phyloP scores from a whole-genome alignment of 2,797 vertebrate genomes.

The Alosa sapidissima region DNA sequence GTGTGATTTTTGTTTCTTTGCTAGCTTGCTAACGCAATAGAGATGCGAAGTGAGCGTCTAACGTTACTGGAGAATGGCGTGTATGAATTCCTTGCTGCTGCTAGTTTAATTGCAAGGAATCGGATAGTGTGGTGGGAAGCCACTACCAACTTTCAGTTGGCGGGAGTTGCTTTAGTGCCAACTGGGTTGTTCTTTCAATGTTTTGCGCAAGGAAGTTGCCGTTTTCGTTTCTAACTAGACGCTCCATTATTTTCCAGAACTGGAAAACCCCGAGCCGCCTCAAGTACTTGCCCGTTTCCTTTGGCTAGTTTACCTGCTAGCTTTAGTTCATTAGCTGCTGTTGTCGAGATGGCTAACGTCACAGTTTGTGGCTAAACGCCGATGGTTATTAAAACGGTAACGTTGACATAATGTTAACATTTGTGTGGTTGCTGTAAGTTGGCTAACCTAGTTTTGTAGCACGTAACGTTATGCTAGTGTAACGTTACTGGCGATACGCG shows the following conservation, averaged over 20 bases:
- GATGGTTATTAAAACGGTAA: not conserved
- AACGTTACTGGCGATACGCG: no score
- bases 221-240: not conserved
- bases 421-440: no score
- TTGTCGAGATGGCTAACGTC: not conserved
- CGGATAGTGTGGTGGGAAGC: not conserved
- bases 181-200: not conserved
- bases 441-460: no score
- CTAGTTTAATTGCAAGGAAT: not conserved
- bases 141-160: not conserved
- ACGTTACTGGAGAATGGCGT: not conserved
- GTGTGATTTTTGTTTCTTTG: conserved; percentile 8
- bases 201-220: not conserved
- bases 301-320: not conserved
- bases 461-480: no score
- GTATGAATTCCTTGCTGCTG: not conserved
- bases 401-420: no score
- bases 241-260: not conserved
- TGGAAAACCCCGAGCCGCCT: not conserved
- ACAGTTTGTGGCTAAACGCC: not conserved
- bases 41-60: not conserved
- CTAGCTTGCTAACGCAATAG: not conserved
- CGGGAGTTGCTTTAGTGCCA: not conserved
- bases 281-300: not conserved
- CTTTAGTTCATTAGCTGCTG: not conserved